Base-by-base conservation (phyloP, 2,113 vertebrate genomes). In the Gambusia affinis region DNA sequence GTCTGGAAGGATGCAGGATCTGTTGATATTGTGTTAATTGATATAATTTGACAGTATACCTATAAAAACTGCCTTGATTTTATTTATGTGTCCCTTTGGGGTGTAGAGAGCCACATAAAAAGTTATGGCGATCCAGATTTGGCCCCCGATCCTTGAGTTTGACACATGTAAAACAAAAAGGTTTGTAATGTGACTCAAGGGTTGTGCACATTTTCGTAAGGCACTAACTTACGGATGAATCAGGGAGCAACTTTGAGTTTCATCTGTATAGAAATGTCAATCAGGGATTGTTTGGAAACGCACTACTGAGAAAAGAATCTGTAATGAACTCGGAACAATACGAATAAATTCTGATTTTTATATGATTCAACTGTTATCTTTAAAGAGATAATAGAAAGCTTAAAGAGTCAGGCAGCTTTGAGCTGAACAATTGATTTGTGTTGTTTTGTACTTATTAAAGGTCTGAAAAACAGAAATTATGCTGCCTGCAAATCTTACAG, bases 381-480 rank as follows among this genome's bases (percentile, higher is more conserved):
- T 37, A 69, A 51, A 27, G 60, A 69, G 29, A 62, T 17, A n/a
- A 27, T 47, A 57, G 67, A 39, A 17, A 4, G 31, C 7, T 12
- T 67, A 44, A 73, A 57, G 24, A 81, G 33, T 37, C 1, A 14
- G 68, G 66, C 60, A 47, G 33, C 71, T 33, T 14, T 29, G 2
- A 66, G 29, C 72, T 7, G 24, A 29, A 69, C 62, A 51, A 44
- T 47, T 72, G 10, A 0, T 51, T 75, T 27, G 7, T 42, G 4
- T 42, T 33, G 30, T 1, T 27, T 47, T 22, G 2, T 7, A 33
- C 1, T 44, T 30, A 57, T 61, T 67, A 27, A 70, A 72, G 31
- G 28, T 19, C 27, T 64, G 3, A 64, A 63, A 72, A 39, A 15
- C 47, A 63, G 33, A 47, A 64, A 64, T 81, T 47, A 12, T 65